Conservation (phyloP, 2,797 vertebrate species). For the Sebastes elongatus region DNA sequence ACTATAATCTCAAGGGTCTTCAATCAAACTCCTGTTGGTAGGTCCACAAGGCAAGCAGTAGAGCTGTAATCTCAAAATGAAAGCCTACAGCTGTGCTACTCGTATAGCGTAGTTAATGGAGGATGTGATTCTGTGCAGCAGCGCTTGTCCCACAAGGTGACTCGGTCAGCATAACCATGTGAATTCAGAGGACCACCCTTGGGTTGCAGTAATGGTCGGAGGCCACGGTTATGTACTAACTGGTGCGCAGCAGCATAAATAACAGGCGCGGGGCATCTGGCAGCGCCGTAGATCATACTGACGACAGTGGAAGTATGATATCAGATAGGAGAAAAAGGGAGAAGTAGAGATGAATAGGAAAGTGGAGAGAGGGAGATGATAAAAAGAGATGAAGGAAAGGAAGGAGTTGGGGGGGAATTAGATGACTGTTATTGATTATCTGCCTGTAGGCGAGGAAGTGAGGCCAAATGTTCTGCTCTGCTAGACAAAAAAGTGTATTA, state of each 20-base stretch:
- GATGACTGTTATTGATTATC: conserved; percentile 83
- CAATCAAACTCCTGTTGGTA: conserved; percentile 68
- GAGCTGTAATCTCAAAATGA: conserved; percentile 68
- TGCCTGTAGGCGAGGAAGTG: conserved; percentile 75
- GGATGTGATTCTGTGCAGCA: conserved; percentile 71
- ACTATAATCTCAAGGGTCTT: conserved; percentile 66
- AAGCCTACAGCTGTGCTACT: conserved; percentile 66
- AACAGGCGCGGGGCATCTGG: conserved; percentile 66
- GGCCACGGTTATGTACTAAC: conserved; percentile 77
- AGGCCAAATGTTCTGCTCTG: conserved; percentile 80
- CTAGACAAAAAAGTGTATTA: conserved; percentile 83
- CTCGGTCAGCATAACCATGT: conserved; percentile 69
- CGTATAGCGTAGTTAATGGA: conserved; percentile 65
- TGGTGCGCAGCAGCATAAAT: conserved; percentile 73
- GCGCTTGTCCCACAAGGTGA: conserved; percentile 78
- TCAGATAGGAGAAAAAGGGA: conserved; percentile 67
- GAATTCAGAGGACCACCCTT: conserved; percentile 72
- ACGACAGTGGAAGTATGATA: conserved; percentile 74
- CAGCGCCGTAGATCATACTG: conserved; percentile 80
- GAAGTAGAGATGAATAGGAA: conserved; percentile 66
- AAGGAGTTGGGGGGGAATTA: conserved; percentile 44
- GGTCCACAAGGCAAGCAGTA: conserved; percentile 55
- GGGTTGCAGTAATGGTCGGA: conserved; percentile 63
- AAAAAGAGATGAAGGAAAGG: conserved; percentile 48
- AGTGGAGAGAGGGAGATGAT: conserved; percentile 50